Base-by-base conservation (phyloP, 2,113 vertebrate species). In the Menura novaehollandiae region DNA sequence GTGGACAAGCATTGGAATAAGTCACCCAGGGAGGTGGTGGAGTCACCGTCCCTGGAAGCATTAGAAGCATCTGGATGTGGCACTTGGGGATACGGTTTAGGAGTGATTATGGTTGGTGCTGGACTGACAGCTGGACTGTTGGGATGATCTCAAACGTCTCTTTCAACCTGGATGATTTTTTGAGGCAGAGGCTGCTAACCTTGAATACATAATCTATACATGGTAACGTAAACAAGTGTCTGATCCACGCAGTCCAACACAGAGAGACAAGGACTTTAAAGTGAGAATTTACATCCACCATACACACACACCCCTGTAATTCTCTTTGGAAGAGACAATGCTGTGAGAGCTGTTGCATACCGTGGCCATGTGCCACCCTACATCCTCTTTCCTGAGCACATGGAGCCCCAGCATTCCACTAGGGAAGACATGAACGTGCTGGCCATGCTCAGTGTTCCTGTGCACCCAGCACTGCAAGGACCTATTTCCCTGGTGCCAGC, bases 381-480 rank as follows among this genome's bases (percentile, higher is more conserved):
- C 86, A 56, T 49, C 76, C n/a, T 86, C 51, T 16, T 81, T 67
- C 51, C 39, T 4, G 0, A 4, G 9, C 47, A 47, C 0, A 0
- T 0, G 0, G 43, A 95, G 30, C 41, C 44, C 11, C 10, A 10
- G 1, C 0, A 12, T 55, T 19, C 72, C 59, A 6, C 47, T 20
- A 53, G 20, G 52, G 56, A 69, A 76, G 32, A 64, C 16, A 24
- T 0, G 9, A 47, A 69, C 10, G 28, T 1, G 2, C 49, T 58
- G 55, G 27, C 44, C 12, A 1, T 73, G 46, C 11, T 30, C 1
- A 0, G 26, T 4, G 15, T 17, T 66, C 24, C 28, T n/a, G 14
- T 2, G 17, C 1, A 4, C 32, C 26, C 56, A 46, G 44, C 2
- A 3, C 44, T 41, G 8, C 4, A 2, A 59, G 35, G 23, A 63